Evolutionary conservation across 2,113 vertebrate species (phyloP).

Genomic region (Prolemur simus): DNA sequence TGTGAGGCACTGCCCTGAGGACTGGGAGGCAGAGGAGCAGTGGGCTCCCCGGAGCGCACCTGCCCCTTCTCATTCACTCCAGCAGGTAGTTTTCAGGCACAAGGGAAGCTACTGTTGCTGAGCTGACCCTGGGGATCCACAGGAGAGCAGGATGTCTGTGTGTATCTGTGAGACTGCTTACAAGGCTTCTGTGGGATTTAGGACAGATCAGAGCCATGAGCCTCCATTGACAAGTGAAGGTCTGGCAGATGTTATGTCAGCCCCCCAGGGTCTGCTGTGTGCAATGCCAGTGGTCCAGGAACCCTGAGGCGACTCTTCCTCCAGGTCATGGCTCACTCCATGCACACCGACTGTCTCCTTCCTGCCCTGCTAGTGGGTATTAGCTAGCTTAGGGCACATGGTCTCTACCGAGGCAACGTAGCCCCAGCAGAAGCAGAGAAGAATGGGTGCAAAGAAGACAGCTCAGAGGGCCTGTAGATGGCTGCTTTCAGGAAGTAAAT

Average conservation of each 20-base stretch:
- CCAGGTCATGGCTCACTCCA: accelerated
- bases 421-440: background rate
- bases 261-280: background rate
- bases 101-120: background rate
- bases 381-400: background rate
- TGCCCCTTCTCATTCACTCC: background rate
- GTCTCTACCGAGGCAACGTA: background rate
- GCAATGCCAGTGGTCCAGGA: background rate
- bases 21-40: background rate
- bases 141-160: background rate
- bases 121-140: background rate
- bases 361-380: background rate
- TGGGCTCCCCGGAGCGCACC: background rate
- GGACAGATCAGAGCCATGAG: background rate
- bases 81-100: background rate
- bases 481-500: background rate
- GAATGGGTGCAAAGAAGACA: background rate
- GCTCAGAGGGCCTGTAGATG: background rate
- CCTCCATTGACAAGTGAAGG: background rate
- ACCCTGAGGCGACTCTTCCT: background rate
- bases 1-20: background rate
- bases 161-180: background rate
- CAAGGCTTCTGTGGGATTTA: accelerated
- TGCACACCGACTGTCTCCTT: background rate
- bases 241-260: background rate